Base-by-base conservation (phyloP, 2,888 invertebrate species). In the Sialis fuliginosa region DNA sequence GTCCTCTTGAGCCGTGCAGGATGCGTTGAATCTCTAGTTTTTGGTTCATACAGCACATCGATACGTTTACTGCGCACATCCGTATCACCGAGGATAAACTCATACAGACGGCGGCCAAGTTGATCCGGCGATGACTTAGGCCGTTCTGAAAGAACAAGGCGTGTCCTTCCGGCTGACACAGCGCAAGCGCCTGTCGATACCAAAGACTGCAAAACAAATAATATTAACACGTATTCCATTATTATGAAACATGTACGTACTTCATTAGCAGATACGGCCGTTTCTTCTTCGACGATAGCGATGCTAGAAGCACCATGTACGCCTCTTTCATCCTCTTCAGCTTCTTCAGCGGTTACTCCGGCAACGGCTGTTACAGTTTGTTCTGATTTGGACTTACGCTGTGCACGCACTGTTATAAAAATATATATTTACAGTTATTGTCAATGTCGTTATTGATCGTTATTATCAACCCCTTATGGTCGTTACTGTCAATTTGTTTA, bases 41-140 rank as follows among this genome's bases (percentile, higher is more conserved):
- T 35, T 61, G 47, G 2, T 61, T 61, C 33, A 62, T 55, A 50
- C 62, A 60, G 47, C 60, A 61, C 1, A 59, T 58, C 39, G 58
- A 22, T 22, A 22, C 22, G 22, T 22, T 40, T 46, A 34, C 46
- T 51, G n/a, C 51, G 44, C 12, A 45, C 46, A 6, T 49, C 48
- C 9, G 51, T 42, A 22, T 50, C 50, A 37, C 48, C 50, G 10
- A 51, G 46, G 13, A 60, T 55, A n/a, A 61, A 58, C 46, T 61
- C 61, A 57, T 62, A 65, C 52, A 62, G 49, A 48, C 62, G 61
- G 50, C 60, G 49, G 44, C 61, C 60, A 10, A 64, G 54, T 33
- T 61, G 60, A 48, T 64, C 62, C 0, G 64, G 61, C 33, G 62
- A 60, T 39, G 62, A 64, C 52, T 64, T 65, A 4, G 65, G 63